Evolutionary conservation across 1,140 invertebrate genomes (phyloP).

Genomic region (Riptortus pedestris): DNA sequence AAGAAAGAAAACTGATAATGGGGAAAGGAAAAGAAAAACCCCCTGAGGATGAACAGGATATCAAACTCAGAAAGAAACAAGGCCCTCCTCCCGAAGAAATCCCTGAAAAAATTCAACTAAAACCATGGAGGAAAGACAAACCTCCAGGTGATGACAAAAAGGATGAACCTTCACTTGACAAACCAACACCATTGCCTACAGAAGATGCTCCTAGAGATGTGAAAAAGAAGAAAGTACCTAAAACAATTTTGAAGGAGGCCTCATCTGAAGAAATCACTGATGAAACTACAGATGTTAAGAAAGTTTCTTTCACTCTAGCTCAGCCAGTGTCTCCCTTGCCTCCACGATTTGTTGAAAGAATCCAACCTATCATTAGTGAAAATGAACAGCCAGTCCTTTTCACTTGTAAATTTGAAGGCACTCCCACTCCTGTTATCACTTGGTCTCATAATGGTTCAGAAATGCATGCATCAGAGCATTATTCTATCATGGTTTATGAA

Average conservation of each 20-base stretch:
- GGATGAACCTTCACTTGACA: conserved; percentile 26
- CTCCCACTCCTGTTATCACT: conserved; percentile 54
- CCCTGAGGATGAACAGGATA: conserved; percentile 35
- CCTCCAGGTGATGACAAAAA: conserved; percentile 27
- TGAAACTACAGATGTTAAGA: conserved; percentile 27
- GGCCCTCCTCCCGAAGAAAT: conserved; percentile 34
- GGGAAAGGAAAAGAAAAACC: conserved; percentile 36
- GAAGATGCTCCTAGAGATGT: conserved; percentile 23
- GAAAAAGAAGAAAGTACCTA: conserved; percentile 16
- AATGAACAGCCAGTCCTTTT: conserved; percentile 50
- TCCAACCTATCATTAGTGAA: conserved; percentile 54
- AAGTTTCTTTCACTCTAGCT: conserved; percentile 14
- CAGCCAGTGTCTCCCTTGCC: conserved; percentile 38
- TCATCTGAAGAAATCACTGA: conserved; percentile 22
- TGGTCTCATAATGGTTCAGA: conserved; percentile 69
- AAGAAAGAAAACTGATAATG: conserved; percentile 38
- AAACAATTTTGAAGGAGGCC: conserved; percentile 21
- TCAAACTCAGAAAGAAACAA: conserved; percentile 39
- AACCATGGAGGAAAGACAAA: conserved; percentile 32
- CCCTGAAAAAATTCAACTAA: conserved; percentile 33
- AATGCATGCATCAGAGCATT: conserved; percentile 50
- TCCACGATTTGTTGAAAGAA: conserved; percentile 56
- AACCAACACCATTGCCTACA: conserved; percentile 25
- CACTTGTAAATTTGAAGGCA: conserved; percentile 54
- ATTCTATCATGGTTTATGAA: conserved; percentile 47